phyloP scores from a whole-genome alignment of 92 coral and sea anemone species.

The Epizoanthus stellaris region DNA sequence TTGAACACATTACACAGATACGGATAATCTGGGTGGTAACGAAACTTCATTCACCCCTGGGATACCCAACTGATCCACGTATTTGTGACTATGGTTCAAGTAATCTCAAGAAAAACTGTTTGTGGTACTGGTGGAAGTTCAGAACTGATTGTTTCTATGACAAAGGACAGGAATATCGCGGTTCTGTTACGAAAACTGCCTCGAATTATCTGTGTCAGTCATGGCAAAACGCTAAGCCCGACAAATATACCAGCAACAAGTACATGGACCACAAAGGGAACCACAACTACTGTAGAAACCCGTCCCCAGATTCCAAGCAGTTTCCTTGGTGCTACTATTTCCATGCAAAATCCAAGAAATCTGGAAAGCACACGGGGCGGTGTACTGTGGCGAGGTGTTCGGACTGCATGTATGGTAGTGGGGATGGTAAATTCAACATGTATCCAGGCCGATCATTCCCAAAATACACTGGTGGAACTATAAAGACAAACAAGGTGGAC shows the following conservation, averaged over 20 bases:
- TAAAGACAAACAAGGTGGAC: slow-evolving; percentile 52
- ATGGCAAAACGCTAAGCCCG: slow-evolving; percentile 32
- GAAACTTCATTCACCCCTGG: slow-evolving; percentile 91
- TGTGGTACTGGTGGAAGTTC: slow-evolving; percentile 67
- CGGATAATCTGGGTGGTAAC: slow-evolving; percentile 57
- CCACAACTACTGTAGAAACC: slow-evolving; percentile 63
- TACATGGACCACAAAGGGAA: slow-evolving; percentile 46
- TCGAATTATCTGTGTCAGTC: slow-evolving; percentile 22
- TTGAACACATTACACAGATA: slow-evolving; percentile 11
- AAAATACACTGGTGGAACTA: slow-evolving; percentile 69
- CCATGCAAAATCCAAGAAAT: slow-evolving; percentile 42
- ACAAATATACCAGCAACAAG: not conserved
- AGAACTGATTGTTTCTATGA: slow-evolving; percentile 80
- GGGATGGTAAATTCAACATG: slow-evolving; percentile 66
- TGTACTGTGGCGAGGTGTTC: slow-evolving; percentile 84
- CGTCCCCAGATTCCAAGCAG: slow-evolving; percentile 25
- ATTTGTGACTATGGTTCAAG: slow-evolving; percentile 72
- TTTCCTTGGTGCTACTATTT: slow-evolving; percentile 82
- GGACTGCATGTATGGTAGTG: slow-evolving; percentile 91
- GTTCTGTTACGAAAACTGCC: slow-evolving; percentile 49
- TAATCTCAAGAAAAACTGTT: slow-evolving; percentile 55
- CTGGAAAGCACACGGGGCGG: slow-evolving; percentile 33
- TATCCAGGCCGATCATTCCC: slow-evolving; percentile 73
- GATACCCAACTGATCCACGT: slow-evolving; percentile 93
- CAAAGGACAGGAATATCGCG: slow-evolving; percentile 78